A percentile compares a stretch with the other conserved stretches of the same genome.
Evolutionary conservation across 30 jellyfish, hydroid and myxozoan genomes (phyloP).

Genomic region (Turritopsis rubra): DNA sequence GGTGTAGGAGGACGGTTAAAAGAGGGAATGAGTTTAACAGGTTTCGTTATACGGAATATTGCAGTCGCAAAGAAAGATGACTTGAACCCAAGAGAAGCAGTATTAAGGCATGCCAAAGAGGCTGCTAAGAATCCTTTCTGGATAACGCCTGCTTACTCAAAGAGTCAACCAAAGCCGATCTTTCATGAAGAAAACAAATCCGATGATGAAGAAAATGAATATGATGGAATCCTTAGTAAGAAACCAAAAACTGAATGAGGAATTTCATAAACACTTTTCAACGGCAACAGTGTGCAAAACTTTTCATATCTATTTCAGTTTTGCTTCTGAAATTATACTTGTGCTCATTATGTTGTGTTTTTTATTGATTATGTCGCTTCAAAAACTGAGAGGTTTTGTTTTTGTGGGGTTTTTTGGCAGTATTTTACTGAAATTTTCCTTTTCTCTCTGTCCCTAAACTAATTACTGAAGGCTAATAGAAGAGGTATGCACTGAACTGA

Average conservation of each 20-base stretch:
- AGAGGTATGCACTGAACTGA: too few relatives aligned
- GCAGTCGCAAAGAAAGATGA: slow-evolving; percentile 77
- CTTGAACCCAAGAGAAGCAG: slow-evolving; percentile 92
- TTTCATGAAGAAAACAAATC: slow-evolving; percentile 35
- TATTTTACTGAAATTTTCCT: too few relatives aligned
- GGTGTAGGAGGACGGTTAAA: slow-evolving; percentile 93
- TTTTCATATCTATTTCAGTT: background rate
- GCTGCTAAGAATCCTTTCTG: slow-evolving; percentile 90
- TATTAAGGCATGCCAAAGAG: slow-evolving; percentile 87
- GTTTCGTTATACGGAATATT: slow-evolving; percentile 78
- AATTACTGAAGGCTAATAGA: too few relatives aligned
- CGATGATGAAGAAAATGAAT: slow-evolving; percentile 48
- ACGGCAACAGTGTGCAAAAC: too few relatives aligned
- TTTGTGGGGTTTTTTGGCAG: too few relatives aligned
- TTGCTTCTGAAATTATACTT: background rate
- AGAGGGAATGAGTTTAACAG: slow-evolving; percentile 92
- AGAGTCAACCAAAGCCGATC: slow-evolving; percentile 50
- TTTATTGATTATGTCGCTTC: too few relatives aligned
- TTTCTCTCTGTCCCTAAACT: too few relatives aligned
- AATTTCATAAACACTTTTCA: background rate
- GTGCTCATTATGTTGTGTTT: too few relatives aligned
- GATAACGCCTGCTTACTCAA: slow-evolving; percentile 88
- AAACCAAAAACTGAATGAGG: background rate
- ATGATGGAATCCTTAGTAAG: background rate
- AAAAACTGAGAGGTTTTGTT: too few relatives aligned